Evolutionary conservation across 2,113 vertebrate species (phyloP).

Genomic region (Alectura lathami): DNA sequence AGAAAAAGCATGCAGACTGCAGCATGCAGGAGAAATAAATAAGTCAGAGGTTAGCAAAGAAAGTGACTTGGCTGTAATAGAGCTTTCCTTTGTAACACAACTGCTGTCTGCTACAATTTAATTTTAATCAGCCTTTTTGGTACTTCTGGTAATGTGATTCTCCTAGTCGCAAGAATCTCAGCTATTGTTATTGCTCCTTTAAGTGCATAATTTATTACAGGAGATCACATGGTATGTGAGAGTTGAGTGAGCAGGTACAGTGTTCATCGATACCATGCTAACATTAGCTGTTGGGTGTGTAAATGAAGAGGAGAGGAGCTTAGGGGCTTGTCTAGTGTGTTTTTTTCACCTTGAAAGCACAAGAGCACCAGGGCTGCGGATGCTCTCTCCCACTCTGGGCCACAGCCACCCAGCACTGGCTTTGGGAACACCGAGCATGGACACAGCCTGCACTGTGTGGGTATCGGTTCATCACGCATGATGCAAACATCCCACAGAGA

Average conservation of each 20-base stretch:
- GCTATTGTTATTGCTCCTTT: slow-evolving; percentile 13
- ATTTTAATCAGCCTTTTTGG: slow-evolving; percentile 64
- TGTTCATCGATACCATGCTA: background rate
- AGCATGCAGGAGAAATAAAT: slow-evolving; percentile 73
- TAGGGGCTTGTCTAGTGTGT: background rate
- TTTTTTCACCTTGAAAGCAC: background rate
- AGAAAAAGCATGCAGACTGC: slow-evolving; percentile 74
- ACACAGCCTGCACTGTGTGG: background rate
- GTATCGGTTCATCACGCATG: background rate
- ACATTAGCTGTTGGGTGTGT: background rate
- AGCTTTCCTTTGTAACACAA: slow-evolving; percentile 57
- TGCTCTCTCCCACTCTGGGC: background rate
- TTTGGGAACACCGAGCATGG: background rate
- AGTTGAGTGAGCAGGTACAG: background rate
- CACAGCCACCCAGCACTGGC: background rate
- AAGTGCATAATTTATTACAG: slow-evolving; percentile 45
- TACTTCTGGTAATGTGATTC: slow-evolving; percentile 21
- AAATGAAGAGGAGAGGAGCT: background rate
- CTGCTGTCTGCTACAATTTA: slow-evolving; percentile 67
- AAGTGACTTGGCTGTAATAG: slow-evolving; percentile 63
- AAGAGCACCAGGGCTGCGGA: background rate
- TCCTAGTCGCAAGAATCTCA: slow-evolving; percentile 42
- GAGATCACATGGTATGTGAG: background rate
- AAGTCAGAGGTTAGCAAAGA: slow-evolving; percentile 71
- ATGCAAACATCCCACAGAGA: background rate